Conservation (phyloP, 2,888 invertebrate genomes). For the Cyclophora albipunctata region DNA sequence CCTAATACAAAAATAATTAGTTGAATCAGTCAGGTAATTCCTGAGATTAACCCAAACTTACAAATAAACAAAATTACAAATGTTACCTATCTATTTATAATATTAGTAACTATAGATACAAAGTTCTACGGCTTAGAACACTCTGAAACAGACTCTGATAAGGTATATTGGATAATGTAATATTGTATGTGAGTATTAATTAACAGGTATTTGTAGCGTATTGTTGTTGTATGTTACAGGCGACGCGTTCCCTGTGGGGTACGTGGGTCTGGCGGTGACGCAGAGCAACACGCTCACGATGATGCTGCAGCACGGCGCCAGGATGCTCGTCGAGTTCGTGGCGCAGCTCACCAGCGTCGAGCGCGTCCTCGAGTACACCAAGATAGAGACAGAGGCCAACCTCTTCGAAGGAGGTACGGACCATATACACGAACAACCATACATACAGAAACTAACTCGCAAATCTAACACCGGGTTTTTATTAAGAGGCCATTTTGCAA, state of each 20-base stretch:
- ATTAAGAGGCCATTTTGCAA: no score
- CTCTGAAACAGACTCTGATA: no score
- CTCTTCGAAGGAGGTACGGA: conserved; percentile 63
- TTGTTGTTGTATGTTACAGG: conserved; percentile 25
- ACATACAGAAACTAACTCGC: neutral
- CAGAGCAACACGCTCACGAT: conserved; percentile 77
- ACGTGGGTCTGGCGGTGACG: conserved; percentile 80
- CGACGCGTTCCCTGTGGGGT: conserved; percentile 63
- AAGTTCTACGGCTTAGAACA: no score
- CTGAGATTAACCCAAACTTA: no score
- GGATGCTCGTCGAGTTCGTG: conserved; percentile 87
- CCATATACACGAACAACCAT: neutral
- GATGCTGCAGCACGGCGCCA: conserved; percentile 84
- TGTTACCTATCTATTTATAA: no score
- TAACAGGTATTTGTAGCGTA: no score
- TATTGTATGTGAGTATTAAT: no score
- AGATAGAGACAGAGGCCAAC: conserved; percentile 77
- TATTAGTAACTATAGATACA: no score
- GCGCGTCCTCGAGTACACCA: conserved; percentile 86
- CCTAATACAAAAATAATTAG: no score
- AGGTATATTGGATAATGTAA: no score
- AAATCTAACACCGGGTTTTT: neutral
- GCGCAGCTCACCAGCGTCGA: conserved; percentile 89
- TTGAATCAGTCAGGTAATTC: no score
- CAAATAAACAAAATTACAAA: no score